Evolutionary conservation across 2,113 vertebrate genomes (phyloP), one percentile per base, ranked within the genome.

Genomic region (Corvus moneduloides): DNA sequence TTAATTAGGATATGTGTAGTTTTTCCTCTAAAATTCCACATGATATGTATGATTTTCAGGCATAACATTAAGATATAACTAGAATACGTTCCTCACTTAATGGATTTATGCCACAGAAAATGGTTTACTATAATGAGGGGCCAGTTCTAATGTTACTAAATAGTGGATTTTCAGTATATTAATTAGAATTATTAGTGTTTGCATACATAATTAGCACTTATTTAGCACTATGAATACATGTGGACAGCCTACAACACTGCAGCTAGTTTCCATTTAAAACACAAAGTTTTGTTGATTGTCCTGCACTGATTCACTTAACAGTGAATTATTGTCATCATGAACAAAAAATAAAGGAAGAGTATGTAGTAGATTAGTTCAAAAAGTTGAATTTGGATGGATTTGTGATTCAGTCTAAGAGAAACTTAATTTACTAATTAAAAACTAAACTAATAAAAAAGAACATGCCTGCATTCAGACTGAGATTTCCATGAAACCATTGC

Each of bases 11-110:
- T 51, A 24, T n/a, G 32, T 27, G 13, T 91, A 78, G 28, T 89
- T 95, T 96, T 95, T 94, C 43, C 73, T 71, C 90, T 85, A 85
- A 87, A 87, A 92, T 94, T 93, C 55, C 84, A 91, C 24, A 56
- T 26, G 11, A 48, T 76, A 16, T 33, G 16, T 7, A 52, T 76
- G 80, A 87, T 87, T 96, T 97, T 68, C 67, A 95, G 61, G 74
- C 33, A 64, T 80, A 78, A 81, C 11, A 59, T 94, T 93, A 93
- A 52, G 63, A 84, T 73, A 69, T 19, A 68, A 7, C 41, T 52
- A 89, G 46, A 92, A 59, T 33, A 37, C 4, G 0, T 89, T 76
- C 11, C n/a, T 77, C 49, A 33, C 33, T 73, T 84, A 79, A 39
- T 69, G 44, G n/a, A 78, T n/a, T 59, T 46, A 67, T 8, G 44